Percentiles rank a stretch among this genome's conserved stretches.
These are phyloP conservation scores for Orthonyx spaldingii DNA, from an alignment of 2,113 vertebrate genomes.

Conservation along the genomic window DNA sequence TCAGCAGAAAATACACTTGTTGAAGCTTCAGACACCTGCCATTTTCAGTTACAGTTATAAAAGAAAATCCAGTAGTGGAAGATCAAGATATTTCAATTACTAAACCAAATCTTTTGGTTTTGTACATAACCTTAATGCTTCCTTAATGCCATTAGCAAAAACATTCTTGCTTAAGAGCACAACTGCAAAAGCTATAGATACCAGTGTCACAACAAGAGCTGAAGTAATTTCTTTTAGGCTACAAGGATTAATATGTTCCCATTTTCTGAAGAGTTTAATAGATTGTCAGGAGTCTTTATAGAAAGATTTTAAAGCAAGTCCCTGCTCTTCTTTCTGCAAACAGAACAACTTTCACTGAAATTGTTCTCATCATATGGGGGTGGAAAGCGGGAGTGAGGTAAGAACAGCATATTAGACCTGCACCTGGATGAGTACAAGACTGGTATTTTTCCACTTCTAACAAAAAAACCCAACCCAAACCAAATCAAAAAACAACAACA, in stretches of 20 bases:
- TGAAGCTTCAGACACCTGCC: not conserved
- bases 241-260: not conserved
- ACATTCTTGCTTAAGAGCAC: not conserved
- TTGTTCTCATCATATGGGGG: not conserved
- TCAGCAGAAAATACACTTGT: not conserved
- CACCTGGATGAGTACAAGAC: not conserved
- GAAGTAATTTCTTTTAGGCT: not conserved
- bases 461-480: not conserved
- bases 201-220: not conserved
- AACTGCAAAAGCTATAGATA: not conserved
- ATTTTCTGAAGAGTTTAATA: not conserved
- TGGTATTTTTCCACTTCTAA: not conserved
- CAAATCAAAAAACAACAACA: not conserved
- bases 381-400: not conserved
- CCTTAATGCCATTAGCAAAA: not conserved
- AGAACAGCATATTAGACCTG: not conserved
- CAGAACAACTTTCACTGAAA: not conserved
- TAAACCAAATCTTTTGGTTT: not conserved
- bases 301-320: not conserved
- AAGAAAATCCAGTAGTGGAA: not conserved
- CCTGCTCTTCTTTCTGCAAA: not conserved
- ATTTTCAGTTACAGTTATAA: not conserved
- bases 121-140: not conserved
- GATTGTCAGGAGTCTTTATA: not conserved
- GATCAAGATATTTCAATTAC: not conserved